These are phyloP conservation scores for Heloderma charlesbogerti DNA, from an alignment of 2,113 vertebrate species.

Conservation along the genomic window DNA sequence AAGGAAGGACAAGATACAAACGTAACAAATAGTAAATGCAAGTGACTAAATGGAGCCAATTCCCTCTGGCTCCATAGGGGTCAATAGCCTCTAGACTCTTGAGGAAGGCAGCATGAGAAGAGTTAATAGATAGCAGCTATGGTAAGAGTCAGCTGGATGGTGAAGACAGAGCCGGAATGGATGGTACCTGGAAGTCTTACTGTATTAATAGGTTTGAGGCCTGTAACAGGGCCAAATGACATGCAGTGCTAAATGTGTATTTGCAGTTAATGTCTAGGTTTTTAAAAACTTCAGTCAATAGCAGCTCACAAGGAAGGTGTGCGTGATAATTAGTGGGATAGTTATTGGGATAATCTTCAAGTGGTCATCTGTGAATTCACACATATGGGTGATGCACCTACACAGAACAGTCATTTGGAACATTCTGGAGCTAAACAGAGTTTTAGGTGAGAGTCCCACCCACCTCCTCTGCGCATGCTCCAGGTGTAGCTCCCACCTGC, in stretches of 20 bases:
- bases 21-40: background rate
- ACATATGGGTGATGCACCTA: no score
- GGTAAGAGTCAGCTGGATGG: background rate
- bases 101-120: background rate
- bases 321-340: no score
- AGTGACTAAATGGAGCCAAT: background rate
- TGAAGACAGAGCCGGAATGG: background rate
- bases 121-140: background rate
- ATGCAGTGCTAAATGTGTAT: background rate
- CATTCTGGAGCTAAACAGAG: no score
- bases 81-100: background rate
- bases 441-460: no score
- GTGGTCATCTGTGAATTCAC: no score
- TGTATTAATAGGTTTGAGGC: background rate
- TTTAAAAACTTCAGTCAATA: no score
- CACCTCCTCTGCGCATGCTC: no score
- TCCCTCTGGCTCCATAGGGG: background rate
- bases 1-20: background rate
- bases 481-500: no score
- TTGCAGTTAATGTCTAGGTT: background rate
- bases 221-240: background rate
- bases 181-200: background rate
- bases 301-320: no score
- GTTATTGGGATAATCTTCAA: no score
- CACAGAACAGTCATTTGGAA: no score